Evolutionary conservation across 2,113 vertebrate genomes (phyloP).

Genomic region (Choloepus hoffmanni): DNA sequence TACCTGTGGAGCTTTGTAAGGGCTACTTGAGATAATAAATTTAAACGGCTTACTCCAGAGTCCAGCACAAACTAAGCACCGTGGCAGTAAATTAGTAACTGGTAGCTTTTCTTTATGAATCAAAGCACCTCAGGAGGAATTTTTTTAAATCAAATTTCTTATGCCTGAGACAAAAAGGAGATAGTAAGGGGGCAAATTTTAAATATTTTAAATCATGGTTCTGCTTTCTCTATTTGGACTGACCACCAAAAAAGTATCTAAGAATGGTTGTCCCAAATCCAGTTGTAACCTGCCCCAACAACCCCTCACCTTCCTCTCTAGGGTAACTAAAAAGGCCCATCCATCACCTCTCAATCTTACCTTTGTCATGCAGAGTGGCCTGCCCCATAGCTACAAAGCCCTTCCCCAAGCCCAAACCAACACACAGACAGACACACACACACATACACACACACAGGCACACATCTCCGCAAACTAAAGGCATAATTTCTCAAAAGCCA

Average conservation of each 20-base stretch:
- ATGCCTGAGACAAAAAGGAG: slow-evolving; percentile 13
- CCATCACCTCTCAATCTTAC: neutral
- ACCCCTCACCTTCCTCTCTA: neutral
- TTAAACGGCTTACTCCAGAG: slow-evolving; percentile 7
- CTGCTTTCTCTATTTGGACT: neutral
- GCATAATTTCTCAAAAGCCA: slow-evolving; percentile 74
- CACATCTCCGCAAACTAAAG: neutral
- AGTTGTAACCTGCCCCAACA: neutral
- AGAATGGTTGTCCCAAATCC: slow-evolving; percentile 10
- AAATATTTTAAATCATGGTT: slow-evolving; percentile 25
- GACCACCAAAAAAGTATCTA: neutral
- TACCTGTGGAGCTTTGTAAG: neutral
- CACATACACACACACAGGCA: neutral
- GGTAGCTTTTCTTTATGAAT: neutral
- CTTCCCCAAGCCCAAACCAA: neutral
- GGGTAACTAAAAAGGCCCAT: neutral
- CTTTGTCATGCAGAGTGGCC: slow-evolving; percentile 78
- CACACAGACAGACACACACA: neutral
- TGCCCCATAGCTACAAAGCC: slow-evolving; percentile 2
- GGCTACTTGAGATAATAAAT: neutral
- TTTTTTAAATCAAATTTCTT: slow-evolving; percentile 16
- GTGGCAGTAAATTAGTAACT: slow-evolving; percentile 12
- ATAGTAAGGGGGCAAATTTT: neutral
- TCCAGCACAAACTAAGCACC: neutral
- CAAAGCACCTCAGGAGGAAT: neutral